A percentile compares a stretch with the other conserved stretches of the same genome.
These are phyloP conservation scores for Rhorus exstirpatorius DNA, from an alignment of 2,888 invertebrate genomes.

Conservation along the genomic window DNA sequence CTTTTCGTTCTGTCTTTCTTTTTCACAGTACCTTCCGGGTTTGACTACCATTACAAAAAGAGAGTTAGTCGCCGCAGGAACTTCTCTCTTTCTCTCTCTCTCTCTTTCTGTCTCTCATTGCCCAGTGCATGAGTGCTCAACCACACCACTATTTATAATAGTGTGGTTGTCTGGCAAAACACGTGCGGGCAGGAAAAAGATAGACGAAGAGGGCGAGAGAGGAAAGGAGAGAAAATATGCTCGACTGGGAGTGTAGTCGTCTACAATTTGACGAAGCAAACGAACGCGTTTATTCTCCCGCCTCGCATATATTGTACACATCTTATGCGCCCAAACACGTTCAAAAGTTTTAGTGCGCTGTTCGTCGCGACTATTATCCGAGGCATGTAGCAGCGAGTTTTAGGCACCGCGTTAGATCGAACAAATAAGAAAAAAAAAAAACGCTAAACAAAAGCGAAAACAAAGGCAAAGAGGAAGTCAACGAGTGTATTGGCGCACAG, in stretches of 20 bases:
- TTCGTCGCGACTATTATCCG: conserved; percentile 5
- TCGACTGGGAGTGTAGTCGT: conserved; percentile 22
- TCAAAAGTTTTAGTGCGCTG: conserved; percentile 2
- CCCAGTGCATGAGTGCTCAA: conserved; percentile 35
- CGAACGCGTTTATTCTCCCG: conserved; percentile 15
- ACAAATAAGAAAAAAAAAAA: not conserved
- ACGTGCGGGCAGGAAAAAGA: not conserved
- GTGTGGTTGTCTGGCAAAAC: not conserved
- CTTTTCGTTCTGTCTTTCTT: conserved; percentile 37
- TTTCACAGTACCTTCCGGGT: conserved; percentile 49
- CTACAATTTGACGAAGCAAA: conserved; percentile 28
- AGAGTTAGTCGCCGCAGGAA: not conserved
- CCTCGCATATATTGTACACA: conserved; percentile 5
- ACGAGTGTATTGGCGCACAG: not conserved
- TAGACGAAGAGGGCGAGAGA: conserved; percentile 24
- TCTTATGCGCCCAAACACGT: not conserved
- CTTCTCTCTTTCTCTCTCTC: not conserved
- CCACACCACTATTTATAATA: conserved; percentile 56
- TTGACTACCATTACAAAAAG: not conserved
- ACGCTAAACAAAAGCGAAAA: too few relatives aligned
- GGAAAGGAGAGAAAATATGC: conserved; percentile 6
- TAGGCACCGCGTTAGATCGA: not conserved
- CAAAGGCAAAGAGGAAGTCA: not conserved
- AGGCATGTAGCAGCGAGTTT: not conserved
- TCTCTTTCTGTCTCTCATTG: conserved; percentile 45